These are phyloP conservation scores for Carpatolechia fugitivella DNA, from an alignment of 2,888 invertebrate genomes.

Conservation along the genomic window DNA sequence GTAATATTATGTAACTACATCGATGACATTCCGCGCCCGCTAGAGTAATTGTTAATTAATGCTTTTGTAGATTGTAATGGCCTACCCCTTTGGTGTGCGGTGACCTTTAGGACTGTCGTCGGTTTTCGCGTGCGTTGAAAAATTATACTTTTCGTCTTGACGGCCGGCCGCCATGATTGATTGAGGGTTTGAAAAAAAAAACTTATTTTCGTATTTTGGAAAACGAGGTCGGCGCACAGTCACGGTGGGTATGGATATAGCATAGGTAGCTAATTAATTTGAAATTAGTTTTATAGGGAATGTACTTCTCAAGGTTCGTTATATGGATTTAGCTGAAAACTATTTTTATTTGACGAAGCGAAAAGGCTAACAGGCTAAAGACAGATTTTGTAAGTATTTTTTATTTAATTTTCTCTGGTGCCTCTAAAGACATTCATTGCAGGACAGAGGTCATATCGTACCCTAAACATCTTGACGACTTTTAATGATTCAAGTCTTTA, in stretches of 20 bases:
- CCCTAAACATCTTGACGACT: too few relatives aligned
- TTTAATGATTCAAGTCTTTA: too few relatives aligned
- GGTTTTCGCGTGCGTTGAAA: constrained; percentile 38
- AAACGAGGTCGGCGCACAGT: neutral
- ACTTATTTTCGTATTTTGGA: neutral
- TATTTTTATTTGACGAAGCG: too few relatives aligned
- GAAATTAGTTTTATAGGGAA: neutral
- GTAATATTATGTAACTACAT: constrained; percentile 46
- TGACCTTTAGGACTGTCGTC: constrained; percentile 37
- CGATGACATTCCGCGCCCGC: constrained; percentile 46
- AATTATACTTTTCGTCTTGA: constrained; percentile 29
- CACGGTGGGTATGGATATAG: neutral
- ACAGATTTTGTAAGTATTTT: too few relatives aligned
- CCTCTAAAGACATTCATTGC: too few relatives aligned
- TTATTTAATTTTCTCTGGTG: too few relatives aligned
- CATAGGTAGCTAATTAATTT: neutral
- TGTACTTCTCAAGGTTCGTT: too few relatives aligned
- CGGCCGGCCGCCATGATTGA: constrained; percentile 17
- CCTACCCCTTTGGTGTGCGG: constrained; percentile 33
- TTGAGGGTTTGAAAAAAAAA: constrained; percentile 11
- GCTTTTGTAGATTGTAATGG: constrained; percentile 35
- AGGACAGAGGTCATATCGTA: too few relatives aligned
- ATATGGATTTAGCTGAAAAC: too few relatives aligned
- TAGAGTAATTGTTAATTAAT: constrained; percentile 46
- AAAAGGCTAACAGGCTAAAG: too few relatives aligned